phyloP scores from a whole-genome alignment of 35 echinoderm and acorn worm genomes.

The Acanthaster planci region DNA sequence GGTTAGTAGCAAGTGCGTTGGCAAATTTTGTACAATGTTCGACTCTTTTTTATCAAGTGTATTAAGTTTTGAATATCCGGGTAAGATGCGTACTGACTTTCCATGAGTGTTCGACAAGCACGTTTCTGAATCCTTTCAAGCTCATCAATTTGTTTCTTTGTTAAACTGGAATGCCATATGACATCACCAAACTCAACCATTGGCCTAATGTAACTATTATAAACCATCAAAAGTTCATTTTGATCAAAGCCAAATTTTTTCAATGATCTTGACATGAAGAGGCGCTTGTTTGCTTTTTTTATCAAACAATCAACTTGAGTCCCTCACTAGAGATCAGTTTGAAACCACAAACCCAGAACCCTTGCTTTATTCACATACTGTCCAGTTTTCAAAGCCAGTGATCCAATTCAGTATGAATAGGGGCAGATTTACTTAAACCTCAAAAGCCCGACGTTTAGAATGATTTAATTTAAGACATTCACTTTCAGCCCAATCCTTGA shows the following conservation, averaged over 20 bases:
- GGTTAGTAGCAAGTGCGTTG: too few relatives aligned
- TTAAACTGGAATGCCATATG: conserved; percentile 52
- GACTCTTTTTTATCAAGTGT: too few relatives aligned
- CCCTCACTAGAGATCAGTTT: conserved; percentile 46
- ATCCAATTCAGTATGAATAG: too few relatives aligned
- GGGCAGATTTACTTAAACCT: too few relatives aligned
- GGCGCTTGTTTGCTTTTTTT: conserved; percentile 27
- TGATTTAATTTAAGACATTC: too few relatives aligned
- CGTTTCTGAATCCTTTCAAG: conserved; percentile 55
- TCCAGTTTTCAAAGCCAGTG: neutral
- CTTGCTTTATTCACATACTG: conserved; percentile 15
- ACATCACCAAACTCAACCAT: conserved; percentile 37
- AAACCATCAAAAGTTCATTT: conserved; percentile 32
- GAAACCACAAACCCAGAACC: conserved; percentile 17
- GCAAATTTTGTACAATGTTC: too few relatives aligned
- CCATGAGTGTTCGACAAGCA: conserved; percentile 41
- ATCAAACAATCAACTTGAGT: conserved; percentile 33
- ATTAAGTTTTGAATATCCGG: too few relatives aligned
- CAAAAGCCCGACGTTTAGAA: too few relatives aligned
- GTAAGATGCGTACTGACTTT: conserved; percentile 22
- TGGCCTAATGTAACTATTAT: conserved; percentile 37
- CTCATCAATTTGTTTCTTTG: neutral
- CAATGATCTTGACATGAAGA: conserved; percentile 33
- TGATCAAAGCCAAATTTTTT: conserved; percentile 37
- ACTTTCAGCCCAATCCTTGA: too few relatives aligned